Evolutionary conservation across 1,140 invertebrate species (phyloP).

Genomic region (Drosophila subpulchrella): DNA sequence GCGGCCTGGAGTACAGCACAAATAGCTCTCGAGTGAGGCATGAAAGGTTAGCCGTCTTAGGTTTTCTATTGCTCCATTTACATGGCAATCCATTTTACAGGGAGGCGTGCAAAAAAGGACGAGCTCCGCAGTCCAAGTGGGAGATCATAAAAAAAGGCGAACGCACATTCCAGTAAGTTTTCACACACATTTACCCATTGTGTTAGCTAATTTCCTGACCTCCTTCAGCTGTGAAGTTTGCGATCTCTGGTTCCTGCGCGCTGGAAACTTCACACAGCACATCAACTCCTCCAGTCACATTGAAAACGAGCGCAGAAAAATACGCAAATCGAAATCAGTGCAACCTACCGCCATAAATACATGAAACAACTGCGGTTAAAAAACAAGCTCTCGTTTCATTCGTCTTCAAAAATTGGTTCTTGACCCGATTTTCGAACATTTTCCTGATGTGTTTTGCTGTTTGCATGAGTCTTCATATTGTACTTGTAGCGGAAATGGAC

Average conservation of each 20-base stretch:
- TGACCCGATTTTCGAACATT: constrained; percentile 26
- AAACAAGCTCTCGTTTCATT: constrained; percentile 13
- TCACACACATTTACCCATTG: not conserved
- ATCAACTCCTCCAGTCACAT: constrained; percentile 62
- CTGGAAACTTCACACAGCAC: constrained; percentile 67
- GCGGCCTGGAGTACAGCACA: constrained; percentile 67
- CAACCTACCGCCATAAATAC: constrained; percentile 4
- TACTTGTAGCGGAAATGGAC: constrained; percentile 63
- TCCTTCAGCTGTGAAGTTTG: constrained; percentile 57
- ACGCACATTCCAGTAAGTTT: constrained; percentile 67
- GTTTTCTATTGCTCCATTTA: too few species aligned
- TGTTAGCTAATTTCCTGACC: not conserved
- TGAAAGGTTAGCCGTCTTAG: constrained; percentile 39
- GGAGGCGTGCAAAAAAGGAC: constrained; percentile 73
- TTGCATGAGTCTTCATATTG: constrained; percentile 56
- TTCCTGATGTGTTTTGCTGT: constrained; percentile 61
- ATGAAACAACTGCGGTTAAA: constrained; percentile 28
- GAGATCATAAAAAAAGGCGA: constrained; percentile 70
- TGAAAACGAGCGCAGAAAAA: constrained; percentile 50
- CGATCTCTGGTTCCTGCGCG: constrained; percentile 70
- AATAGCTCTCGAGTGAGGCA: constrained; percentile 68
- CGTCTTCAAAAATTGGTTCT: constrained; percentile 2
- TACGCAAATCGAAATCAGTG: constrained; percentile 25
- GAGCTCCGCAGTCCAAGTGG: constrained; percentile 65
- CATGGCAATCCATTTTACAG: constrained; percentile 1